Conservation (phyloP, 2,888 invertebrate genomes). For the Orthosia incerta region DNA sequence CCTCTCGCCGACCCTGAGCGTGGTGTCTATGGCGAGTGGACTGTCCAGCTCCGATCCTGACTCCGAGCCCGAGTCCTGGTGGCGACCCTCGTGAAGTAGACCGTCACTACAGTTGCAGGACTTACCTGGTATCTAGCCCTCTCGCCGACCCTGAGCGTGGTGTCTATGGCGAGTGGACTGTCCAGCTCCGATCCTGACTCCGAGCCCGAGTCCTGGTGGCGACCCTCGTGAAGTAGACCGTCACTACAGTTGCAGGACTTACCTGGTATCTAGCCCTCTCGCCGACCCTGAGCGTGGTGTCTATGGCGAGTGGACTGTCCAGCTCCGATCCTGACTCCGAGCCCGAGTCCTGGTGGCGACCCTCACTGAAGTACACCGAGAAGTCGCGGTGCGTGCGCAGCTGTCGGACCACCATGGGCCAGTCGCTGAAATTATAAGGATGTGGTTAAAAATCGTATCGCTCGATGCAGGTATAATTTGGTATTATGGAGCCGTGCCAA, state of each 20-base stretch:
- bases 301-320: constrained; percentile 81
- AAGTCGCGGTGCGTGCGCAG: constrained; percentile 98
- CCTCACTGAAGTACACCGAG: constrained; percentile 97
- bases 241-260: neutral
- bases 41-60: too few relatives aligned
- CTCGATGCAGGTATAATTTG: neutral
- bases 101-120: neutral
- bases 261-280: constrained; percentile 78
- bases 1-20: too few relatives aligned
- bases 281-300: constrained; percentile 85
- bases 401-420: constrained; percentile 96
- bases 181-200: constrained; percentile 86
- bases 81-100: too few relatives aligned
- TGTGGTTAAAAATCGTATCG: neutral
- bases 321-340: constrained; percentile 87
- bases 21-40: too few relatives aligned
- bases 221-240: too few relatives aligned
- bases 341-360: constrained; percentile 91
- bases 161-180: constrained; percentile 81
- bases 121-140: constrained; percentile 74
- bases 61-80: too few relatives aligned
- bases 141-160: constrained; percentile 86
- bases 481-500: neutral
- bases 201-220: too few relatives aligned
- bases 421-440: constrained; percentile 92